A percentile compares a stretch with the other conserved stretches of the same genome.
These are phyloP conservation scores for Aegithalos caudatus DNA, from an alignment of 2,113 vertebrate species.

Conservation along the genomic window DNA sequence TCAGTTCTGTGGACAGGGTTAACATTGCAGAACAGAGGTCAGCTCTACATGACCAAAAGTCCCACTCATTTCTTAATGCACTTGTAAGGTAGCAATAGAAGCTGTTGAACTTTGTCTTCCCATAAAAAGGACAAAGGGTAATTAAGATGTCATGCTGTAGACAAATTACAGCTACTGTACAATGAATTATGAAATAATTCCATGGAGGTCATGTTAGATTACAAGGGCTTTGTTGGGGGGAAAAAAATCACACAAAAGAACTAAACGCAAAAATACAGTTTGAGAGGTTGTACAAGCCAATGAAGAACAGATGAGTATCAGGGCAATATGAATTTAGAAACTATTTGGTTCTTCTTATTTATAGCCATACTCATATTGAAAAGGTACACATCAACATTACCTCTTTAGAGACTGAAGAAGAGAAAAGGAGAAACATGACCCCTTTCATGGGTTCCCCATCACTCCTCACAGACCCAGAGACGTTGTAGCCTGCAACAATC, in stretches of 20 bases:
- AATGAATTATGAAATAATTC: not conserved
- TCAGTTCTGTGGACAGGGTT: not conserved
- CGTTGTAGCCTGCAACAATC: slow-evolving; percentile 91
- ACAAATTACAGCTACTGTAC: not conserved
- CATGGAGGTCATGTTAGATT: not conserved
- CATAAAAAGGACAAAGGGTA: not conserved
- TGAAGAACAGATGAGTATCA: not conserved
- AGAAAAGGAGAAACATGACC: slow-evolving; percentile 95
- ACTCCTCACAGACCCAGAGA: slow-evolving; percentile 91
- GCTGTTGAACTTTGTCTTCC: not conserved
- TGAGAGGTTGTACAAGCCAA: not conserved
- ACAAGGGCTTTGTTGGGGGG: not conserved
- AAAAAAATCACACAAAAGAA: not conserved
- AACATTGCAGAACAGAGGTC: not conserved
- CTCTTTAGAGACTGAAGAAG: slow-evolving; percentile 82
- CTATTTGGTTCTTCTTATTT: not conserved
- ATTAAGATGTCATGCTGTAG: not conserved
- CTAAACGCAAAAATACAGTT: not conserved
- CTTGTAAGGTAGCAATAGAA: not conserved
- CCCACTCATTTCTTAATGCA: not conserved
- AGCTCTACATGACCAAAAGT: not conserved
- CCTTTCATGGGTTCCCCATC: slow-evolving; percentile 98
- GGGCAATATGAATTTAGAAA: not conserved
- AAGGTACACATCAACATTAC: slow-evolving; percentile 58
- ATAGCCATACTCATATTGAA: not conserved